Conservation (phyloP, 92 coral and sea anemone genomes). For the Metridium senile region DNA sequence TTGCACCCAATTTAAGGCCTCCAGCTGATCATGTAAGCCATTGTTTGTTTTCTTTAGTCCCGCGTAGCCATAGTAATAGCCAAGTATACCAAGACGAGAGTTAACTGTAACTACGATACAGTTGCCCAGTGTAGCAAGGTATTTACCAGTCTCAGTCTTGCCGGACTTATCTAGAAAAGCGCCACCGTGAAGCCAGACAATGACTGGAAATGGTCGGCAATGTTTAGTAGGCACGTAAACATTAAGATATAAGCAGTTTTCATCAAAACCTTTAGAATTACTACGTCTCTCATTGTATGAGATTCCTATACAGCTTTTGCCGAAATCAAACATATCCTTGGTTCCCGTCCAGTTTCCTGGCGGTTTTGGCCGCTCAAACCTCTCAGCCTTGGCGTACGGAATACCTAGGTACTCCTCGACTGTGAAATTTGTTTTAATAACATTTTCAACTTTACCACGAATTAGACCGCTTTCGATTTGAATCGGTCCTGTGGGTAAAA, state of each 20-base stretch:
- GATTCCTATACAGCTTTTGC: neutral
- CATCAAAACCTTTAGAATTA: neutral
- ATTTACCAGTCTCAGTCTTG: neutral
- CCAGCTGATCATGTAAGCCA: neutral
- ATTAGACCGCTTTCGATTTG: neutral
- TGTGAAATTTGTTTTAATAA: neutral
- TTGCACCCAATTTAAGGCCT: neutral
- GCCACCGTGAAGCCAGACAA: constrained; percentile 1
- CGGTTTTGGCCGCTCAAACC: neutral
- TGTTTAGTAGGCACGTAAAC: neutral
- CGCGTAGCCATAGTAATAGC: neutral
- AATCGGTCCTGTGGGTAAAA: neutral
- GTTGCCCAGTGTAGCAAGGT: neutral
- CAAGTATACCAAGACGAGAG: neutral
- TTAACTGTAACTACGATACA: neutral
- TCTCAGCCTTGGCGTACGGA: neutral
- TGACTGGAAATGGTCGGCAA: neutral
- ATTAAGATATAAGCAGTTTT: neutral
- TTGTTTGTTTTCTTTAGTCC: neutral
- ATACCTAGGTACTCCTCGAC: neutral
- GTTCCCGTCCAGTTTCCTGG: neutral
- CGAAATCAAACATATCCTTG: neutral
- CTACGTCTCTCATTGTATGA: neutral
- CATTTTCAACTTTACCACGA: neutral
- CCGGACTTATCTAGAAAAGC: neutral